Conservation (phyloP, 2,888 invertebrate genomes). For the Troglohyphantes excavatus region DNA sequence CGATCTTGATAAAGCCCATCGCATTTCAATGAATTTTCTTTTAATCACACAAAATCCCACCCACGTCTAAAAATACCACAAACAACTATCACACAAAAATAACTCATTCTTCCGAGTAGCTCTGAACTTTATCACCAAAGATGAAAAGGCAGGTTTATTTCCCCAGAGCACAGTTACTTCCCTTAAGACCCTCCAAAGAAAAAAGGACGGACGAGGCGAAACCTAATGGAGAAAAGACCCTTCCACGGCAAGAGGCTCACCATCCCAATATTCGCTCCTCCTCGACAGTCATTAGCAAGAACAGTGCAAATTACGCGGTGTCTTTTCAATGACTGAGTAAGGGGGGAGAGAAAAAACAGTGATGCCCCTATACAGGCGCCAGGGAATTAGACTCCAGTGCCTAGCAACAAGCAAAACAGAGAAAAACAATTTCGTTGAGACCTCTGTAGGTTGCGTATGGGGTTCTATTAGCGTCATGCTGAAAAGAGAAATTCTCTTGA, state of each 20-base stretch:
- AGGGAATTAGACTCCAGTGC: constrained; percentile 18
- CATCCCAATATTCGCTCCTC: neutral
- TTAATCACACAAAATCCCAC: neutral
- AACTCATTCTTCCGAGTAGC: neutral
- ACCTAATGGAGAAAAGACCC: constrained; percentile 45
- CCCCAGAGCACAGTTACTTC: constrained; percentile 49
- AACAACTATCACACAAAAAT: neutral
- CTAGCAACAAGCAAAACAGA: neutral
- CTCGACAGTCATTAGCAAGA: constrained; percentile 51
- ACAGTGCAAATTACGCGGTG: constrained; percentile 59
- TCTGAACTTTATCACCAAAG: constrained; percentile 17
- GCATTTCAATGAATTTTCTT: neutral
- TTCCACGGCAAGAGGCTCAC: neutral
- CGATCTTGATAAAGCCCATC: too few relatives aligned
- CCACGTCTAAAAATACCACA: neutral
- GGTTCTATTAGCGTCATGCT: neutral
- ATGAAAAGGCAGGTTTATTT: constrained; percentile 40
- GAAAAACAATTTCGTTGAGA: constrained; percentile 19
- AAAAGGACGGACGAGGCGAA: constrained; percentile 14
- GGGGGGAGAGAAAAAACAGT: neutral
- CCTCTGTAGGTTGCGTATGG: constrained; percentile 7
- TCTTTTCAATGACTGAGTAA: constrained; percentile 18
- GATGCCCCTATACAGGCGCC: constrained; percentile 13
- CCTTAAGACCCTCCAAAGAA: neutral
- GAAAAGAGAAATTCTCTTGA: neutral